A percentile compares a stretch with the other conserved stretches of the same genome.
Conservation (phyloP, 2,113 vertebrate genomes). For the Heliornis fulica region DNA sequence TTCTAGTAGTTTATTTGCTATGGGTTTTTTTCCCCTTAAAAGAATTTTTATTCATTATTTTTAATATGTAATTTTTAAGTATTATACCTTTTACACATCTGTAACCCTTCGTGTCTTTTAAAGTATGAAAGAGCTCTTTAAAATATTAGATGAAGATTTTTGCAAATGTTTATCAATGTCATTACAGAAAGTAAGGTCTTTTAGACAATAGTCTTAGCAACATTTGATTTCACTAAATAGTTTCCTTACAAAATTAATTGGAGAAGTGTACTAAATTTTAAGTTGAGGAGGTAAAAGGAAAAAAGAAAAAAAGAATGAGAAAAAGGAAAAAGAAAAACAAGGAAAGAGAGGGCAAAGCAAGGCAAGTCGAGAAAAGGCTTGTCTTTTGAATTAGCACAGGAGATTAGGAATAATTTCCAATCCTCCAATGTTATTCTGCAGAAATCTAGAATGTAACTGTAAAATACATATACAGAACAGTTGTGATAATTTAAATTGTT, state of each 20-base stretch:
- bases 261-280: background rate
- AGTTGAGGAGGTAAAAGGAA: background rate
- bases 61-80: background rate
- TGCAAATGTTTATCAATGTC: background rate
- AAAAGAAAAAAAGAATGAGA: background rate
- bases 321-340: background rate
- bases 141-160: background rate
- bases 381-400: background rate
- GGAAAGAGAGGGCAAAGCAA: background rate
- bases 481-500: conserved; percentile 7
- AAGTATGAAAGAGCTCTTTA: background rate
- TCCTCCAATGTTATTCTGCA: background rate
- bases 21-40: background rate
- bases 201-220: background rate
- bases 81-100: background rate
- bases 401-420: background rate
- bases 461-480: background rate
- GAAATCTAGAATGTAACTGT: background rate
- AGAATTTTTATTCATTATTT: background rate
- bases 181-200: background rate
- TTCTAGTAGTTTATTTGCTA: background rate
- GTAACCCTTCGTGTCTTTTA: background rate
- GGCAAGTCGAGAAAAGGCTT: no score
- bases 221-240: background rate
- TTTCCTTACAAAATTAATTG: background rate